Conservation (phyloP, 2,113 vertebrate genomes). For the Coptodon bakossiorum region DNA sequence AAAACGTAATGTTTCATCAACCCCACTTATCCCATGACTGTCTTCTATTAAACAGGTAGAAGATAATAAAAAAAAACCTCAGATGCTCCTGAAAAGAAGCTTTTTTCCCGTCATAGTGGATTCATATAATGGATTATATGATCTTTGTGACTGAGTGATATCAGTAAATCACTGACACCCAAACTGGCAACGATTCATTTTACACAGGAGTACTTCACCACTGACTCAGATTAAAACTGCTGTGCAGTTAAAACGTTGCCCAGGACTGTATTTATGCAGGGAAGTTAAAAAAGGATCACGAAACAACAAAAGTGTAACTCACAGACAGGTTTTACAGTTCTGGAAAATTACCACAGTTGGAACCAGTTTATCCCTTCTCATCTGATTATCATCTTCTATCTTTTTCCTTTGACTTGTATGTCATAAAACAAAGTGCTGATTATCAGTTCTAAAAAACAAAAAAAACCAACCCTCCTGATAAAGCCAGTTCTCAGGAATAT, state of each 20-base stretch:
- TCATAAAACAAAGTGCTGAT: background rate
- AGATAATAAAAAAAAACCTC: fast-evolving
- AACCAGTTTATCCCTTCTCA: background rate
- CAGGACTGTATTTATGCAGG: background rate
- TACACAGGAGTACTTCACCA: background rate
- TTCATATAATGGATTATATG: background rate
- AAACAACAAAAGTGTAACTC: background rate
- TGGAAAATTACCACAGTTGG: background rate
- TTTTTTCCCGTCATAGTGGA: fast-evolving
- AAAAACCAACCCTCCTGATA: background rate
- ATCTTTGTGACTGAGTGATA: background rate
- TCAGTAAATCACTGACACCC: background rate
- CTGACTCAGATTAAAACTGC: background rate
- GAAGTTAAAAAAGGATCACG: background rate
- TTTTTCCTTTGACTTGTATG: background rate
- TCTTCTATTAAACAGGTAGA: background rate
- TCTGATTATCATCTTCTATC: background rate
- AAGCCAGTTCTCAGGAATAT: background rate
- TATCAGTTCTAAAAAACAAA: background rate
- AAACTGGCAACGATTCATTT: background rate
- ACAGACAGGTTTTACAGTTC: background rate
- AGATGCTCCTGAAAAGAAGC: background rate
- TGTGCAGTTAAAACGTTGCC: background rate
- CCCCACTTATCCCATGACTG: fast-evolving
- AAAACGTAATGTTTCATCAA: fast-evolving